Percentiles rank a stretch among this genome's conserved stretches.
Conservation (phyloP, 2,888 invertebrate species). For the Caenorhabditis angaria region DNA sequence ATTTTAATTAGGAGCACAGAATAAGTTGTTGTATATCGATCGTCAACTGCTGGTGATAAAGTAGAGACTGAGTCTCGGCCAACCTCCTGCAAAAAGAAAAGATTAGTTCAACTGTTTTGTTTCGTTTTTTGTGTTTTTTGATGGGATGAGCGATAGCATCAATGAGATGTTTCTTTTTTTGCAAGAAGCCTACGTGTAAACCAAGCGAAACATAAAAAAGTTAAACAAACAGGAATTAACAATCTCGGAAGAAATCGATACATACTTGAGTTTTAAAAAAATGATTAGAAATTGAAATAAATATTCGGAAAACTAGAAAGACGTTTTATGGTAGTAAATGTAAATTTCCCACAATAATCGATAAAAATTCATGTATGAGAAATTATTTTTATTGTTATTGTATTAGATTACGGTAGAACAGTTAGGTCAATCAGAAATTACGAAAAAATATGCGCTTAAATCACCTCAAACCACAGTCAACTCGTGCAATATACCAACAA, state of each 20-base stretch:
- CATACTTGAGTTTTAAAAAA: background rate
- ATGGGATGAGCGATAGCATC: no score
- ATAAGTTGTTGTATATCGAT: conserved; percentile 49
- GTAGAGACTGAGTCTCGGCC: conserved; percentile 51
- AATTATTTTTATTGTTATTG: no score
- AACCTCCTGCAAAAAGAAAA: conserved; percentile 52
- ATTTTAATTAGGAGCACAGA: conserved; percentile 48
- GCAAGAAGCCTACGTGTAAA: background rate
- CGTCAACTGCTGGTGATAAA: conserved; percentile 45
- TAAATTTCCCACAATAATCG: background rate
- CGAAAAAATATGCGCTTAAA: background rate
- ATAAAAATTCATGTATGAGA: no score
- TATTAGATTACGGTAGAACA: no score
- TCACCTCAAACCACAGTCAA: background rate
- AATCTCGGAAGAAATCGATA: background rate
- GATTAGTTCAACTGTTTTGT: background rate
- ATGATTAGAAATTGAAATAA: no score
- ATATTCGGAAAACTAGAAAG: no score
- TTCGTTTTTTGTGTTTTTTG: background rate
- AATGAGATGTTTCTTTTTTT: no score
- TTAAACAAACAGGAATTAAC: background rate
- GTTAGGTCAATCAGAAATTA: no score
- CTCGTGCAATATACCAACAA: background rate
- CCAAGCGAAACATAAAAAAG: background rate
- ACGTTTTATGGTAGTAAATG: no score